phyloP scores from a whole-genome alignment of 2,888 invertebrate genomes.

The Subacronicta megacephala region DNA sequence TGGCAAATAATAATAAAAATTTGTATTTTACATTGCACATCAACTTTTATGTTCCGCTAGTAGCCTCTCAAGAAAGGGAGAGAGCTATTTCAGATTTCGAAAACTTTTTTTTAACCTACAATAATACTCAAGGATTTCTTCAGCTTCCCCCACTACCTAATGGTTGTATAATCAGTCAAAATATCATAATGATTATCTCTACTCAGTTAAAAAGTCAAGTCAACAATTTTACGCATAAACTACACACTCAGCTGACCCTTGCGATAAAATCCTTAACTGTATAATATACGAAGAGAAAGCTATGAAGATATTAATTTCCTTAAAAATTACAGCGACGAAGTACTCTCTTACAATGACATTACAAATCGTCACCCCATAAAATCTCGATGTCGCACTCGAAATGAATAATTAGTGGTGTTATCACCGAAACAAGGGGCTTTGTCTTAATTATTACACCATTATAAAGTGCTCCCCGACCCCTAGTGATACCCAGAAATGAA shows the following conservation, averaged over 20 bases:
- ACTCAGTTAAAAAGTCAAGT: slow-evolving; percentile 15
- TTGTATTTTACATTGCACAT: too few species aligned
- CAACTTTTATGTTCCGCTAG: too few species aligned
- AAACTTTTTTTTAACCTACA: too few species aligned
- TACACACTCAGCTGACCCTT: slow-evolving; percentile 39
- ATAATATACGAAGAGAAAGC: slow-evolving; percentile 46
- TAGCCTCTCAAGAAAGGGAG: too few species aligned
- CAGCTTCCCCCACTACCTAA: too few species aligned
- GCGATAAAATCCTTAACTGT: slow-evolving; percentile 33
- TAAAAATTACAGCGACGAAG: slow-evolving; percentile 47
- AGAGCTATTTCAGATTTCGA: too few species aligned
- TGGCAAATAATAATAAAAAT: too few species aligned
- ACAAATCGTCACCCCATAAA: slow-evolving; percentile 82
- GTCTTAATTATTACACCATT: slow-evolving; percentile 88
- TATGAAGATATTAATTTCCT: slow-evolving; percentile 46
- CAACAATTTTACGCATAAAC: slow-evolving; percentile 35
- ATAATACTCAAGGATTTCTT: too few species aligned
- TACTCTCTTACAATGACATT: slow-evolving; percentile 64
- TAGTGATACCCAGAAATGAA: slow-evolving; percentile 77
- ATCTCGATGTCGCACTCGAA: slow-evolving; percentile 76
- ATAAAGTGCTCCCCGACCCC: slow-evolving; percentile 81
- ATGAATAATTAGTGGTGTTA: slow-evolving; percentile 85
- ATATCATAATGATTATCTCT: background rate
- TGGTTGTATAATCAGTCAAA: background rate
- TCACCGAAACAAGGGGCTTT: slow-evolving; percentile 81